phyloP scores from a whole-genome alignment of 2,797 vertebrate species.

The Nannoperca obscura region DNA sequence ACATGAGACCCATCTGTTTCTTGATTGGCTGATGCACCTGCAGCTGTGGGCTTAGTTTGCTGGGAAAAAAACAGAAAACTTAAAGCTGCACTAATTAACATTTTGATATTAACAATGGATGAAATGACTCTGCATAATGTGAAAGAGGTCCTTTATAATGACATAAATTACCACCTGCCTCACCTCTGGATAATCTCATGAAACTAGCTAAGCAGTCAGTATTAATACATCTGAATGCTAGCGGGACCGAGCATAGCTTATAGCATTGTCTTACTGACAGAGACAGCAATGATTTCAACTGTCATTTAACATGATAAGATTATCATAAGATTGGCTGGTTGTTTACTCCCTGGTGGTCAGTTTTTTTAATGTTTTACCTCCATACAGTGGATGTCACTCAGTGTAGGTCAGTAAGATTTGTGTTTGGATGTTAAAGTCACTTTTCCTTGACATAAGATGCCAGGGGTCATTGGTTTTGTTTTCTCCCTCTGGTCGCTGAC shows the following conservation, averaged over 20 bases:
- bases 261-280: background rate
- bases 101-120: background rate
- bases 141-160: too few species aligned
- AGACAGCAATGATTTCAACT: background rate
- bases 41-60: background rate
- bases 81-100: background rate
- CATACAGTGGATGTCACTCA: background rate
- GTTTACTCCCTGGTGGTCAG: background rate
- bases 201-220: background rate
- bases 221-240: background rate
- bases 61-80: background rate
- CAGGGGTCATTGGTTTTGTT: conserved; percentile 31
- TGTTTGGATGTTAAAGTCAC: conserved; percentile 6
- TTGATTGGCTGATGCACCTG: conserved; percentile 1
- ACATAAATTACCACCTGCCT: too few species aligned
- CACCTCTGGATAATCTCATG: background rate
- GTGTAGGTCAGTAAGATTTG: background rate
- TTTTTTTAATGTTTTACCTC: background rate
- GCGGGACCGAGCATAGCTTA: background rate
- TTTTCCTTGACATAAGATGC: conserved; percentile 24
- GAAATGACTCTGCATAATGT: background rate
- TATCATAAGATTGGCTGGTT: too few species aligned
- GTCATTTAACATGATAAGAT: background rate
- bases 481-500: conserved; percentile 14
- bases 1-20: conserved; percentile 15